Evolutionary conservation across 2,113 vertebrate species (phyloP), one percentile per base, ranked within the genome.

Genomic region (Xiphias gladius): DNA sequence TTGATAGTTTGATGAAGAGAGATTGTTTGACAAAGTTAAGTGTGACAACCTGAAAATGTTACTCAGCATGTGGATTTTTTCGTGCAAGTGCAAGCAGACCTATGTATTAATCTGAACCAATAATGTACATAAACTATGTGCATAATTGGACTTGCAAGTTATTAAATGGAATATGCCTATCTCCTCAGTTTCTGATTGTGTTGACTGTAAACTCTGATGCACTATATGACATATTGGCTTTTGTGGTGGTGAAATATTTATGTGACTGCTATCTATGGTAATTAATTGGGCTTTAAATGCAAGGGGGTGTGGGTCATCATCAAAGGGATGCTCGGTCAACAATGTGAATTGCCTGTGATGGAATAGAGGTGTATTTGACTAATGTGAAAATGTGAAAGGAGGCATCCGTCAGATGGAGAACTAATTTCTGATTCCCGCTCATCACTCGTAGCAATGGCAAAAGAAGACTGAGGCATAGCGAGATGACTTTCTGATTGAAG

Each of bases 401-500:
- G 75, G 79, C 81, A 89, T 88, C 88, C 41, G 71, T 92, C 89
- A 88, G 86, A 78, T 28, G 59, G 73, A 58, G 57, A 85, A 83
- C 52, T 71, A 77, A 76, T 64, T 57, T 55, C 85, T 3, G 14
- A 79, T 83, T 84, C 80, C 3, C 43, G 52, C 69, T 75, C 79
- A 82, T 86, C 79, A 76, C 84, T 89, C 43, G 24, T 17, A 68
- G 81, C 32, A 54, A 77, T 65, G 73, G 71, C 62, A 71, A 52
- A 76, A 66, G 62, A 83, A 80, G 86, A 80, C 80, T 55, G 64
- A 74, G 71, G 67, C 32, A 10, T 10, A 20, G 57, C 24, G 30
- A 86, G 82, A 80, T 83, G 85, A 88, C 83, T 81, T 83, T 71
- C 76, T 91, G 92, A 93, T 90, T 86, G 83, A 88, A 86, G 80